Base-by-base conservation (phyloP, 2,888 invertebrate genomes). In the Drosophila niveifrons region DNA sequence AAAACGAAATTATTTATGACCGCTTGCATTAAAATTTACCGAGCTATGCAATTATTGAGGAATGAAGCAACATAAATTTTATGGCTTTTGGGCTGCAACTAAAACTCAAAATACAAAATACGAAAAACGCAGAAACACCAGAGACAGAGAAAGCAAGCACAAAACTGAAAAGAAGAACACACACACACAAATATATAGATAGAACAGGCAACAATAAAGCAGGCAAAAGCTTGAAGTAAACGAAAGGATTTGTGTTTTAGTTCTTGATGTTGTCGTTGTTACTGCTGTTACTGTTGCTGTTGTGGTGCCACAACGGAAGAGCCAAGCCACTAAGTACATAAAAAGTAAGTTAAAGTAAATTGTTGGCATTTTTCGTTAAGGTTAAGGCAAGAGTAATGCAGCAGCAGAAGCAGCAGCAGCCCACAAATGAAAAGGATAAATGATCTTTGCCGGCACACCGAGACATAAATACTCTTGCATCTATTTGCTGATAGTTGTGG, bases 11-110 rank as follows among this genome's bases (percentile, higher is more conserved):
- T 88, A 88, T 88, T 88, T 88, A 90, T 90, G 90, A 86, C 77
- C 87, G 82, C 84, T 88, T 86, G 89, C 90, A 88, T 87, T 84
- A 87, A 90, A 88, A 83, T 88, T 80, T 85, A 82, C 88, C 78
- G 81, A 84, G 86, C 83, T 88, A 88, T 88, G 87, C 87, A 89
- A 88, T 88, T 88, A 88, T 82, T 89, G 90, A 83, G 70, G 83
- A 88, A 83, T 89, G 88, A 78, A 86, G 80, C 82, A 82, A 88
- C 83, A 88, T 88, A 89, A 88, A 88, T 87, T 85, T 84, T 81
- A 87, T 75, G 78, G 73, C 65, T 76, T 66, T 66, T 59, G 59
- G 52, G 72, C 76, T 61, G 72, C 77, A 82, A 81, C 69, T 67
- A 70, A 72, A 72, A 81, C 72, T 71, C 70, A 72, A 70, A 66